Base-by-base conservation (phyloP, 2,113 vertebrate species). In the Scophthalmus maximus region DNA sequence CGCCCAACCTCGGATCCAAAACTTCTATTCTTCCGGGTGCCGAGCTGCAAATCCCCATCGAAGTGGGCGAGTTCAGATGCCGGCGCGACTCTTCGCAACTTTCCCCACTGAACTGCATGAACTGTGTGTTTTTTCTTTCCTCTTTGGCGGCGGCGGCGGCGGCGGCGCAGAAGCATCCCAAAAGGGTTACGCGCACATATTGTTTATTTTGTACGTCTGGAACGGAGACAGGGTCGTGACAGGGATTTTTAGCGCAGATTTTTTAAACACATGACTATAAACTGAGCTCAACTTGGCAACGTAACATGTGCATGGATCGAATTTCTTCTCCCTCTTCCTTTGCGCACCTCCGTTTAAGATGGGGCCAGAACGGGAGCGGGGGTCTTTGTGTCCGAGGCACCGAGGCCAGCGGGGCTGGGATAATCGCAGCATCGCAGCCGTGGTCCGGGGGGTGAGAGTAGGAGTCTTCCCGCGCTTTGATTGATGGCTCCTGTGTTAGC, bases 301-400 rank as follows among this genome's bases (percentile, higher is more conserved):
- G 23, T 23, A 26, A 55, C 26, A 50, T n/a, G 57, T 2, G 62
- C 34, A 15, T 0, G 49, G 77, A 72, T 75, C 74, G 32, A 11
- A 59, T 80, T 71, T 68, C 75, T 42, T 64, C 60, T n/a, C 51
- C 25, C 23, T 22, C 18, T 51, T 3, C 68, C 52, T 52, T 34
- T 46, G 6, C 23, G 17, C 44, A 22, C 50, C 38, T 70, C 56
- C 11, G 29, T 75, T 47, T 55, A 64, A 76, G 20, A 34, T n/a
- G n/a, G n/a, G n/a, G 71, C 79, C 79, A 78, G 66, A 77, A 86
- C 83, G 36, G 83, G 77, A 87, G 79, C 79, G 40, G 79, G 67
- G 53, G 66, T 65, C 70, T n/a, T n/a, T 63, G 20, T 7, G 71
- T 75, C 68, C 12, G 5, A 52, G 36, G 52, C 63, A 32, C 0